These are phyloP conservation scores for Hirudinaria manillensis DNA, from an alignment of 2,888 invertebrate genomes.

Conservation along the genomic window DNA sequence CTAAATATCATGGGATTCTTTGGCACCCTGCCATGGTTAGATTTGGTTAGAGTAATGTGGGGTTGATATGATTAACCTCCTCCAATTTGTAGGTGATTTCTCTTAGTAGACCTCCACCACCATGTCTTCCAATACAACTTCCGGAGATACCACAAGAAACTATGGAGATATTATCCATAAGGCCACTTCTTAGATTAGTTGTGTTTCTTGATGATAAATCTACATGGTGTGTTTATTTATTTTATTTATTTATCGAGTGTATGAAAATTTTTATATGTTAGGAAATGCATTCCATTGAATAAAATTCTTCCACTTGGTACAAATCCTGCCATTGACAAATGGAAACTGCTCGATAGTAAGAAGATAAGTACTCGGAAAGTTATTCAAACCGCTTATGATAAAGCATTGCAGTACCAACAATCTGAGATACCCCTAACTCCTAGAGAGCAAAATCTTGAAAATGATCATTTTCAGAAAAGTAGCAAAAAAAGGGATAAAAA, in stretches of 20 bases:
- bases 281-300: conserved; percentile 18
- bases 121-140: neutral
- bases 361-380: conserved; percentile 12
- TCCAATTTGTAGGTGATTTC: neutral
- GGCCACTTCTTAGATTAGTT: neutral
- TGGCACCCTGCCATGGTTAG: conserved; percentile 21
- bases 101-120: neutral
- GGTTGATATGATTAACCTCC: neutral
- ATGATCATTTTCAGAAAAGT: too few relatives aligned
- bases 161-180: neutral
- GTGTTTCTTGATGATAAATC: conserved; percentile 18
- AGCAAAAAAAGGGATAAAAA: too few relatives aligned
- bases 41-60: neutral
- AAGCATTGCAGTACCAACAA: conserved; percentile 9
- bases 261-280: neutral
- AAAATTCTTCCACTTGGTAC: conserved; percentile 18
- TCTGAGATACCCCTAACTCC: neutral
- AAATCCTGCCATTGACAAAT: conserved; percentile 17
- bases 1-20: neutral
- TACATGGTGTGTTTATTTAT: conserved; percentile 9
- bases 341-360: conserved; percentile 8
- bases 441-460: neutral
- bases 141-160: neutral
- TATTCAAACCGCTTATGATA: conserved; percentile 15
- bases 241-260: neutral